These are phyloP conservation scores for Pteropus alecto DNA, from an alignment of 2,113 vertebrate genomes.

Conservation along the genomic window DNA sequence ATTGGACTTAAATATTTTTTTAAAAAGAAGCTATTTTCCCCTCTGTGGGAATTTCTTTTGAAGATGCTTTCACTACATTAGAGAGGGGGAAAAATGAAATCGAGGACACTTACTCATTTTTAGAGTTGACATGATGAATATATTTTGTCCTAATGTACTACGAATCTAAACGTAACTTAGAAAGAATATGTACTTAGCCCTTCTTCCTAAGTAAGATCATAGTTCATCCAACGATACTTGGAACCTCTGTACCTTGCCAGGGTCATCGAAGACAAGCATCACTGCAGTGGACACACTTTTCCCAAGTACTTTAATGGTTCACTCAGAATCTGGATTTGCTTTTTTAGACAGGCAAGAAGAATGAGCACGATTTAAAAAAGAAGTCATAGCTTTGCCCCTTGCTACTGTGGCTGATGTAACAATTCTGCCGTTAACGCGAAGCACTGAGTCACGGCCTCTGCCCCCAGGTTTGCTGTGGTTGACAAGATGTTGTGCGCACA, in stretches of 20 bases:
- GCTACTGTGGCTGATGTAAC: not conserved
- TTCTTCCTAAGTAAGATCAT: not conserved
- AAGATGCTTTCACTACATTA: not conserved
- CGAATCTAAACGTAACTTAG: not conserved
- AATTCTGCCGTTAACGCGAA: not conserved
- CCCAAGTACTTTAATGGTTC: not conserved
- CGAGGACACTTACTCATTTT: not conserved
- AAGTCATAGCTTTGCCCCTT: not conserved
- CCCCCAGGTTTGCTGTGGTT: not conserved
- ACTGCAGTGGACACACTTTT: not conserved
- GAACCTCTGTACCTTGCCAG: not conserved
- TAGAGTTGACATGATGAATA: not conserved
- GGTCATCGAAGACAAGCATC: not conserved
- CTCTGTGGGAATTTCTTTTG: not conserved
- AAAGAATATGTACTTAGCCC: not conserved
- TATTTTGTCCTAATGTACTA: not conserved
- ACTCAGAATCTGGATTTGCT: not conserved
- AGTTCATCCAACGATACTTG: not conserved
- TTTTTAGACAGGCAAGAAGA: not conserved
- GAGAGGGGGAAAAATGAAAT: not conserved
- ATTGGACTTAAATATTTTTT: not conserved
- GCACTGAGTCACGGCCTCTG: rapidly evolving
- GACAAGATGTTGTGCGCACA: rapidly evolving
- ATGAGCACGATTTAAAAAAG: not conserved
- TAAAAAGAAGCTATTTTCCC: not conserved